Conservation (phyloP, 2,797 vertebrate genomes). For the Odontamblyopus rebecca region DNA sequence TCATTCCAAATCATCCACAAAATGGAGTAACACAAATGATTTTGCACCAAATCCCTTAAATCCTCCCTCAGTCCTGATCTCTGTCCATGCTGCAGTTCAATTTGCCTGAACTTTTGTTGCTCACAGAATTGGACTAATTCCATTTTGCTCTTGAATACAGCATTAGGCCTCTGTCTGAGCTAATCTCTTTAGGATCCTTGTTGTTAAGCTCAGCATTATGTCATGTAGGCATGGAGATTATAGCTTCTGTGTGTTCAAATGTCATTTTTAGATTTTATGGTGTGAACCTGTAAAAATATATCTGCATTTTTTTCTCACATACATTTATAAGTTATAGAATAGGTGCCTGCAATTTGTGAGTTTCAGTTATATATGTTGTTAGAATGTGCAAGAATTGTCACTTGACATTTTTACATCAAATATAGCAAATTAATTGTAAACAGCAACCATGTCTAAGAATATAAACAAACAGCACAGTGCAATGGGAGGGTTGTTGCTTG, state of each 20-base stretch:
- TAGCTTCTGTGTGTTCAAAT: slow-evolving; percentile 25
- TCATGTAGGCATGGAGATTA: slow-evolving; percentile 32
- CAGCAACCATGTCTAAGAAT: not conserved
- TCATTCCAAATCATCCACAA: slow-evolving; percentile 39
- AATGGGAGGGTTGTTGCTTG: slow-evolving; percentile 8
- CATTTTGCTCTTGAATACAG: slow-evolving; percentile 50
- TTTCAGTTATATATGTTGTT: not conserved
- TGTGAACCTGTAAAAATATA: not conserved
- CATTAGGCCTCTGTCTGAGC: slow-evolving; percentile 40
- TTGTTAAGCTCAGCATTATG: slow-evolving; percentile 30
- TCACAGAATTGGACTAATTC: slow-evolving; percentile 63
- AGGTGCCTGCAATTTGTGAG: not conserved
- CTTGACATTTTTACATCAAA: not conserved
- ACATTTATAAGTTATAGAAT: not conserved
- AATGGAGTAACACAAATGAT: slow-evolving; percentile 44
- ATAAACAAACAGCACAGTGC: slow-evolving; percentile 14
- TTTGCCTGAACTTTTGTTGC: slow-evolving; percentile 57
- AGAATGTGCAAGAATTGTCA: not conserved
- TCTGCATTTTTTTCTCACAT: not conserved
- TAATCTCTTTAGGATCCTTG: slow-evolving; percentile 60
- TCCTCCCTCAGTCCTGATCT: slow-evolving; percentile 35
- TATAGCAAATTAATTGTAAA: not conserved
- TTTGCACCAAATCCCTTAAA: slow-evolving; percentile 49
- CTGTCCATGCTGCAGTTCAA: slow-evolving; percentile 34
- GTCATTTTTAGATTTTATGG: slow-evolving; percentile 42